Conservation (phyloP, 2,888 invertebrate species). For the Chloromyia formosa region DNA sequence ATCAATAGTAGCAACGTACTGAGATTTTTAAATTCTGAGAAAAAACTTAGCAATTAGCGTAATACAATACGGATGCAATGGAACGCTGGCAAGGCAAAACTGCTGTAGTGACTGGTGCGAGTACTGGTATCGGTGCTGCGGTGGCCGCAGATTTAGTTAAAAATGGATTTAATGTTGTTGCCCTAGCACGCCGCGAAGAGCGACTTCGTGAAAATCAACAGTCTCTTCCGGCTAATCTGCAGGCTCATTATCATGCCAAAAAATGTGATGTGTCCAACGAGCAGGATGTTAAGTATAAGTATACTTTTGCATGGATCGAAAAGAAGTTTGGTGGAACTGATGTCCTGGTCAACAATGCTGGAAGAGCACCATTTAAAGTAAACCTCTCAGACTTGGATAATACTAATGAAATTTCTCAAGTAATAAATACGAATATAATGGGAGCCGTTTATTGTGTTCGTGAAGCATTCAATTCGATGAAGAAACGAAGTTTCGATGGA, state of each 20-base stretch:
- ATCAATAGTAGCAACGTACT: too few relatives aligned
- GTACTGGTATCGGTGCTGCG: conserved; percentile 70
- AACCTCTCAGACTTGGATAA: conserved; percentile 52
- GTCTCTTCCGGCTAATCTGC: conserved; percentile 52
- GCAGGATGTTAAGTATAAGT: conserved; percentile 65
- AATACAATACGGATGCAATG: too few relatives aligned
- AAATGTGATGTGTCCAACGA: conserved; percentile 67
- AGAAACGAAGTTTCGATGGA: conserved; percentile 54
- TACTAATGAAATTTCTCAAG: conserved; percentile 53
- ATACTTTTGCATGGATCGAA: conserved; percentile 67
- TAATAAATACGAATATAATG: conserved; percentile 63
- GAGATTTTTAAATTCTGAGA: too few relatives aligned
- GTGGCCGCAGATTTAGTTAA: conserved; percentile 63
- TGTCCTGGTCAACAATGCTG: conserved; percentile 45
- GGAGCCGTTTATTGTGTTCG: conserved; percentile 64
- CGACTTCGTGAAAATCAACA: conserved; percentile 55
- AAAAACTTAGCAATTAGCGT: too few relatives aligned
- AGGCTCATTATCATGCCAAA: conserved; percentile 54
- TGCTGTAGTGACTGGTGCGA: conserved; percentile 73
- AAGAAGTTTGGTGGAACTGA: conserved; percentile 43
- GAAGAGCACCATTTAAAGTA: conserved; percentile 48
- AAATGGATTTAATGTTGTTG: conserved; percentile 68
- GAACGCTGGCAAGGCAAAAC: conserved; percentile 68
- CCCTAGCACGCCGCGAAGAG: conserved; percentile 66
- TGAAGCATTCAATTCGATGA: conserved; percentile 35